phyloP scores from a whole-genome alignment of 2,113 vertebrate species.

The Noturus placidus region DNA sequence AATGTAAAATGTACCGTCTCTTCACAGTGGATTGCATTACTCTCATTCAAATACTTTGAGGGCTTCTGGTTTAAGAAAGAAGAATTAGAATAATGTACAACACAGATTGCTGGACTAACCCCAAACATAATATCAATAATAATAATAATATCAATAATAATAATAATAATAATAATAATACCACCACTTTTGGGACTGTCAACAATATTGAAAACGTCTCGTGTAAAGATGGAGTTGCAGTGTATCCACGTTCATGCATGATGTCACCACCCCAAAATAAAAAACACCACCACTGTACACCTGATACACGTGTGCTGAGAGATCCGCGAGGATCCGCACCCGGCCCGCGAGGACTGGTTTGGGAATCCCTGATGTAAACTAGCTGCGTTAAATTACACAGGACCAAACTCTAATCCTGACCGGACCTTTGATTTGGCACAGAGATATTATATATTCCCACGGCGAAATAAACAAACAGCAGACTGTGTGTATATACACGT shows the following conservation, averaged over 20 bases:
- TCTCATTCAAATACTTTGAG: conserved; percentile 45
- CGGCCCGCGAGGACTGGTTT: background rate
- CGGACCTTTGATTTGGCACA: conserved; percentile 41
- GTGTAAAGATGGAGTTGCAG: background rate
- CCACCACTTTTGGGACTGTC: conserved; percentile 18
- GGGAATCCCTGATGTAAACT: conserved; percentile 10
- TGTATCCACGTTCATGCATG: conserved; percentile 21
- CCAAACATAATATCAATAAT: background rate
- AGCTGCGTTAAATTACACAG: background rate
- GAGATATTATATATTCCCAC: background rate
- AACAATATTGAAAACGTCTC: background rate
- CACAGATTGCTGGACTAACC: conserved; percentile 31
- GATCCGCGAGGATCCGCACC: too few species aligned
- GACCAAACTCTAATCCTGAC: background rate
- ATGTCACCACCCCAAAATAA: background rate
- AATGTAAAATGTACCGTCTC: conserved; percentile 21
- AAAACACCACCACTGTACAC: background rate
- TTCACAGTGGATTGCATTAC: conserved; percentile 36
- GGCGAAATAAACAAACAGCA: background rate
- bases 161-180: conserved; percentile 1
- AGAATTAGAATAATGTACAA: background rate
- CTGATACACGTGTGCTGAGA: background rate
- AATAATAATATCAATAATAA: background rate
- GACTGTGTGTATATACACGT: background rate
- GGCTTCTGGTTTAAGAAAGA: conserved; percentile 35